phyloP scores from a whole-genome alignment of 2,113 vertebrate genomes.

The Cottus gobio region DNA sequence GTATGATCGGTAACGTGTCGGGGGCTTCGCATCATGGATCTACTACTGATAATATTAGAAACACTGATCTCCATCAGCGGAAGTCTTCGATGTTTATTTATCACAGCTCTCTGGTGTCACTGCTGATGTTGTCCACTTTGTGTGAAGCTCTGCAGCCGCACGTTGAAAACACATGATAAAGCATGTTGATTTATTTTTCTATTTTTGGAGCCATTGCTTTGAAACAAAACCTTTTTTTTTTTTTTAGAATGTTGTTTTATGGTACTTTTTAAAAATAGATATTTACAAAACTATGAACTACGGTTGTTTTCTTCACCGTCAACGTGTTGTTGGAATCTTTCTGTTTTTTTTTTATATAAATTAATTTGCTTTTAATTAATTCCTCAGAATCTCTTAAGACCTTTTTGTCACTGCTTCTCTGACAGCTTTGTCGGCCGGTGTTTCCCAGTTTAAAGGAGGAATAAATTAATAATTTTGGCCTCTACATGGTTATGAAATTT shows the following conservation, averaged over 20 bases:
- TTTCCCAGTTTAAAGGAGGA: slow-evolving; percentile 47
- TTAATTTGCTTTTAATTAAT: slow-evolving; percentile 38
- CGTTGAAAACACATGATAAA: slow-evolving; percentile 6
- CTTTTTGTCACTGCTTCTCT: slow-evolving; percentile 23
- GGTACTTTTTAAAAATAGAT: not conserved
- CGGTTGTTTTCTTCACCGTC: not conserved
- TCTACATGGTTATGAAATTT: slow-evolving; percentile 52
- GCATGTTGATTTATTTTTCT: not conserved
- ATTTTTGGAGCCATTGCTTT: not conserved
- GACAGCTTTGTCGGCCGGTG: slow-evolving; percentile 33
- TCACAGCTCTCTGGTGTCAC: slow-evolving; percentile 10
- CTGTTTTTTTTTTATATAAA: slow-evolving; percentile 2
- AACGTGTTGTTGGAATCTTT: not conserved
- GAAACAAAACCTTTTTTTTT: not conserved
- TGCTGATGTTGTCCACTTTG: not conserved
- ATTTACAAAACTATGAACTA: not conserved
- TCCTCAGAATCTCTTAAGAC: slow-evolving; percentile 22
- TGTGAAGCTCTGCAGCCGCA: slow-evolving; percentile 17
- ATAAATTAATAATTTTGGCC: slow-evolving; percentile 48
- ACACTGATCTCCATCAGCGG: not conserved
- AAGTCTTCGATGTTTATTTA: slow-evolving; percentile 20
- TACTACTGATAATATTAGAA: slow-evolving; percentile 4
- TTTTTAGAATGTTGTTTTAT: not conserved
- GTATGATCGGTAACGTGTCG: not conserved
- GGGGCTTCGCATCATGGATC: not conserved